Conservation (phyloP, 2,888 invertebrate species). For the Stegophylla sp. region DNA sequence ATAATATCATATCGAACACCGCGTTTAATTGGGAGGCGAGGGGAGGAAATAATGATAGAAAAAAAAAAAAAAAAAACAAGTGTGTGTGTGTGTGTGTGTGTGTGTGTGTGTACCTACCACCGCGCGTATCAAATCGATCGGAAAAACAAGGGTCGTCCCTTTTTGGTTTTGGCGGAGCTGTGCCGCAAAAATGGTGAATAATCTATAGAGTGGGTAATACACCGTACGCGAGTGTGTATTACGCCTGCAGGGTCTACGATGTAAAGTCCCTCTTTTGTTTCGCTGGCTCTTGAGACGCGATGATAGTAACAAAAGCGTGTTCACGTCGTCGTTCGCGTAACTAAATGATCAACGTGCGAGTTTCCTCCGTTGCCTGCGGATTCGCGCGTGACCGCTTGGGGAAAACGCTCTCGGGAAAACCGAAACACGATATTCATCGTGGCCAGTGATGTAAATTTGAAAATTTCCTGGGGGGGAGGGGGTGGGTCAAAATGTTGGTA, state of each 20-base stretch:
- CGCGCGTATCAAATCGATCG: neutral
- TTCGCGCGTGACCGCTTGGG: neutral
- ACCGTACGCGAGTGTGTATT: slow-evolving; percentile 22
- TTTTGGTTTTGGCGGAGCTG: neutral
- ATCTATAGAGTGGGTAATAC: slow-evolving; percentile 27
- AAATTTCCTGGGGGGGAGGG: neutral
- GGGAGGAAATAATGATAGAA: neutral
- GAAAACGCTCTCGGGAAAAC: neutral
- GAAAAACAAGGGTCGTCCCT: slow-evolving; percentile 8
- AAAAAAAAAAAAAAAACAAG: neutral
- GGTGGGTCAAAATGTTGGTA: too few species aligned
- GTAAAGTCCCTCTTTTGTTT: slow-evolving; percentile 34
- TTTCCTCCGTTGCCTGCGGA: neutral
- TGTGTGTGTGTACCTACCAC: neutral
- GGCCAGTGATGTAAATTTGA: too few species aligned
- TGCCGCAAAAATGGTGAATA: slow-evolving; percentile 29
- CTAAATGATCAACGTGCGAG: slow-evolving; percentile 17
- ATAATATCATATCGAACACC: too few species aligned
- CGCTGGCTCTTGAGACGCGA: slow-evolving; percentile 1
- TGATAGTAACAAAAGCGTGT: slow-evolving; percentile 19
- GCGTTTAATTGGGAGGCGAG: too few species aligned
- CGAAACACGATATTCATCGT: too few species aligned
- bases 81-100: too few species aligned
- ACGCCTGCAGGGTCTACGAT: slow-evolving; percentile 22
- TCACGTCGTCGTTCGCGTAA: neutral